Percentiles rank a stretch among this genome's conserved stretches.
These are phyloP conservation scores for Hozukius guyotensis DNA, from an alignment of 2,797 vertebrate species.

Conservation along the genomic window DNA sequence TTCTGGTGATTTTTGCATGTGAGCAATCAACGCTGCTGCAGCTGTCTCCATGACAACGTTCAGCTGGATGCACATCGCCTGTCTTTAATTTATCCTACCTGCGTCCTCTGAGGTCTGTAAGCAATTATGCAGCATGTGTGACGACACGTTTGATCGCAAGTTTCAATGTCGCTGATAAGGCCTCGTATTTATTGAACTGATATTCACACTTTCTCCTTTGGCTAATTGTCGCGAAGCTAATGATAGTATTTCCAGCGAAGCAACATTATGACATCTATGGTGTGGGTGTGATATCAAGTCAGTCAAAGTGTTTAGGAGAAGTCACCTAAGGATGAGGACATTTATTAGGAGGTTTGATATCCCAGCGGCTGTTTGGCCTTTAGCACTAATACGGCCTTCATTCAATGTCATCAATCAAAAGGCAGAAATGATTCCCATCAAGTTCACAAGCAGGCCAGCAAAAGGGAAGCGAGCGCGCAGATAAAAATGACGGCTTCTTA, in stretches of 20 bases:
- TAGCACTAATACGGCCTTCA: conserved; percentile 9
- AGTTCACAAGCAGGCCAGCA: conserved; percentile 39
- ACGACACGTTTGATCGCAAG: neutral
- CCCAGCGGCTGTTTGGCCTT: conserved; percentile 13
- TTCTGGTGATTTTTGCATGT: neutral
- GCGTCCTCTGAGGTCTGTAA: conserved; percentile 23
- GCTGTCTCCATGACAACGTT: neutral
- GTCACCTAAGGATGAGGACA: neutral
- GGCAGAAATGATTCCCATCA: conserved; percentile 46
- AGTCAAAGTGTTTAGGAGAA: neutral
- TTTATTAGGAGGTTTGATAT: neutral
- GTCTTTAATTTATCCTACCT: neutral
- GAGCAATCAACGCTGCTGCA: neutral
- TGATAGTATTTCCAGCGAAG: neutral
- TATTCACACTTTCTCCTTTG: neutral
- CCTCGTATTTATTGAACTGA: conserved; percentile 7
- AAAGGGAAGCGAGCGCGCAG: neutral
- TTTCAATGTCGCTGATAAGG: conserved; percentile 10
- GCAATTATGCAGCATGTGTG: conserved; percentile 18
- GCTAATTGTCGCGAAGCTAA: neutral
- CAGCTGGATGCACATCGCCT: neutral
- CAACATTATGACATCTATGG: neutral
- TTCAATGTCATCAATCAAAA: conserved; percentile 32
- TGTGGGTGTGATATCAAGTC: neutral
- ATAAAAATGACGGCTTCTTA: conserved; percentile 32